These are phyloP conservation scores for Sebastes hopkinsi DNA, from an alignment of 2,797 vertebrate genomes.

Conservation along the genomic window DNA sequence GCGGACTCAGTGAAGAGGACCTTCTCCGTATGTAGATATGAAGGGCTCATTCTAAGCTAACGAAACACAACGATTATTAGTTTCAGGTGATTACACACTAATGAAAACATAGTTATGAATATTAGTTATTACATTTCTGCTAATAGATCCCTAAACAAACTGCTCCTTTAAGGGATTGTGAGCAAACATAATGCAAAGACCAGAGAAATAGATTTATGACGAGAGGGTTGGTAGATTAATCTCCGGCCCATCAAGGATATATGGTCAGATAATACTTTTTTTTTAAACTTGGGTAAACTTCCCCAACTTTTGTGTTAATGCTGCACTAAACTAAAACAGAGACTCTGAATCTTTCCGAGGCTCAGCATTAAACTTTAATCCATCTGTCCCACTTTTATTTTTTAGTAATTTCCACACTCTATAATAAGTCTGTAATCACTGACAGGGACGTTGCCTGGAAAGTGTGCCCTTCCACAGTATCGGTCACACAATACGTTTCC, in stretches of 20 bases:
- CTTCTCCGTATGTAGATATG: too few relatives aligned
- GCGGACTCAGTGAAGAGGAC: too few relatives aligned
- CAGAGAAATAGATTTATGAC: not conserved
- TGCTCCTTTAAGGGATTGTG: not conserved
- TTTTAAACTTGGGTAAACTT: constrained; percentile 33
- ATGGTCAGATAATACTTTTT: not conserved
- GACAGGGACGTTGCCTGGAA: constrained; percentile 40
- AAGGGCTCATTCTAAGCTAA: too few relatives aligned
- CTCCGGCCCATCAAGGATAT: not conserved
- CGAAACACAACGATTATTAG: too few relatives aligned
- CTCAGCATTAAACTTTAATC: constrained; percentile 66
- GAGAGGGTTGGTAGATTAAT: not conserved
- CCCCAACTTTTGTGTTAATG: constrained; percentile 45
- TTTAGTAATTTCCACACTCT: constrained; percentile 47
- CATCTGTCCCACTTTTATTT: constrained; percentile 61
- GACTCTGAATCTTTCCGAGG: constrained; percentile 24
- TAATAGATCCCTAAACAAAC: too few relatives aligned
- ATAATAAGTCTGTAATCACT: constrained; percentile 60
- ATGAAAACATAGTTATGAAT: too few relatives aligned
- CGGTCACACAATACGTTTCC: constrained; percentile 53
- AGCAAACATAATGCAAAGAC: not conserved
- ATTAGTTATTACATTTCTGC: too few relatives aligned
- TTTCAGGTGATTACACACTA: too few relatives aligned
- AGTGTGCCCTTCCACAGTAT: constrained; percentile 63
- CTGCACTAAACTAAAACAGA: constrained; percentile 41